Evolutionary conservation across 2,113 vertebrate species (phyloP).

Genomic region (Trochalopteron elliotii): DNA sequence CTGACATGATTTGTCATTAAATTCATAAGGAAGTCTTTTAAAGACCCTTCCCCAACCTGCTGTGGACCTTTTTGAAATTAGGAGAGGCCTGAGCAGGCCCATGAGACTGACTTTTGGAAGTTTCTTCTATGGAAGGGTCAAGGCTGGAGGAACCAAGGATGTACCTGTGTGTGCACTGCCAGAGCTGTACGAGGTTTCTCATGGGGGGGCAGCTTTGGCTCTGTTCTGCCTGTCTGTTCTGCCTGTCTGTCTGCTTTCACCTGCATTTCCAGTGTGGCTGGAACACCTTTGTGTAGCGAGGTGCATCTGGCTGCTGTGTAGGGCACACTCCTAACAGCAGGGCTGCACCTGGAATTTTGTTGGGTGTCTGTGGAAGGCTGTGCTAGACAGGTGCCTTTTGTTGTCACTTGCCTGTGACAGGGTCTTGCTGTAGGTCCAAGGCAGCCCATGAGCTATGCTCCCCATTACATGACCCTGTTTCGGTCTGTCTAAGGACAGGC

Average conservation of each 20-base stretch:
- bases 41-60: neutral
- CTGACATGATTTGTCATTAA: neutral
- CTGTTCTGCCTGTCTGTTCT: neutral
- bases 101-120: neutral
- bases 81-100: neutral
- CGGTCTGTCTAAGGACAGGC: neutral
- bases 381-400: neutral
- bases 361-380: neutral
- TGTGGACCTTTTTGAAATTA: neutral
- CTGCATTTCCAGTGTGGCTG: neutral
- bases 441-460: neutral
- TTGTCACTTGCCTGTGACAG: neutral
- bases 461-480: neutral
- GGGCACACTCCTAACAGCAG: neutral
- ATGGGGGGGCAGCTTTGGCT: neutral
- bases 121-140: neutral
- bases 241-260: neutral
- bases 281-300: accelerated
- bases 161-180: accelerated
- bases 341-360: neutral
- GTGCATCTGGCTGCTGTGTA: neutral
- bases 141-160: neutral
- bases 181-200: neutral
- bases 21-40: neutral
- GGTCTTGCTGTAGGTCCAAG: neutral